Evolutionary conservation across 2,888 invertebrate genomes (phyloP).

Genomic region (Nomada flava): DNA sequence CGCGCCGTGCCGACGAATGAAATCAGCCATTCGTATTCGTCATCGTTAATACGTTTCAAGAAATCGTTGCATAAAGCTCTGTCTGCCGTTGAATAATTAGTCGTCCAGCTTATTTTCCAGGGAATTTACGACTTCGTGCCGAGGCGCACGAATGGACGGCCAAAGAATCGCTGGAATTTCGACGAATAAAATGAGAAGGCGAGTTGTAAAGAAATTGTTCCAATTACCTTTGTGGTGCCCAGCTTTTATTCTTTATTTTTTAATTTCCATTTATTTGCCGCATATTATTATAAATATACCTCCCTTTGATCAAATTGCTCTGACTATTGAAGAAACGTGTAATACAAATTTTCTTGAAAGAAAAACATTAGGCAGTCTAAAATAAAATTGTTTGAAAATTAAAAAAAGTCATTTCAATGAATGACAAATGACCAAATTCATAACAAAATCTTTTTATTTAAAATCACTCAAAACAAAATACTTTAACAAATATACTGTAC

Average conservation of each 20-base stretch:
- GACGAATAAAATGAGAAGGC: background rate
- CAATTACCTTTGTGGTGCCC: background rate
- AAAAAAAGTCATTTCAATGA: background rate
- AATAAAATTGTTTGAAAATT: background rate
- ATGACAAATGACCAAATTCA: background rate
- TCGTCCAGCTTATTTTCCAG: slow-evolving; percentile 11
- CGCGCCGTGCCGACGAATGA: background rate
- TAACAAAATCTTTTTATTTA: background rate
- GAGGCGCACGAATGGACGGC: slow-evolving; percentile 9
- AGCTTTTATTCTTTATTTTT: too few species aligned
- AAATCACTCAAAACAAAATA: too few species aligned
- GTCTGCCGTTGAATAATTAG: slow-evolving; percentile 26
- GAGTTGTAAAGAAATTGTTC: background rate
- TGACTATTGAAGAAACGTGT: too few species aligned
- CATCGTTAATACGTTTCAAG: slow-evolving; percentile 32
- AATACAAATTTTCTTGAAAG: background rate
- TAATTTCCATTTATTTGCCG: background rate
- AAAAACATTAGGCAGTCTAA: background rate
- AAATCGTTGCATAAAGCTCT: slow-evolving; percentile 42
- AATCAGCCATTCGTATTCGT: slow-evolving; percentile 22
- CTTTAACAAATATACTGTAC: too few species aligned
- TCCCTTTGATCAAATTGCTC: too few species aligned
- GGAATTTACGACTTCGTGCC: slow-evolving; percentile 30
- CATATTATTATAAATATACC: background rate
- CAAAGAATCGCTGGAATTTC: slow-evolving; percentile 12